Base-by-base conservation (phyloP, 37 sponge, comb jelly and placozoan genomes). In the Theonella swinhoei region DNA sequence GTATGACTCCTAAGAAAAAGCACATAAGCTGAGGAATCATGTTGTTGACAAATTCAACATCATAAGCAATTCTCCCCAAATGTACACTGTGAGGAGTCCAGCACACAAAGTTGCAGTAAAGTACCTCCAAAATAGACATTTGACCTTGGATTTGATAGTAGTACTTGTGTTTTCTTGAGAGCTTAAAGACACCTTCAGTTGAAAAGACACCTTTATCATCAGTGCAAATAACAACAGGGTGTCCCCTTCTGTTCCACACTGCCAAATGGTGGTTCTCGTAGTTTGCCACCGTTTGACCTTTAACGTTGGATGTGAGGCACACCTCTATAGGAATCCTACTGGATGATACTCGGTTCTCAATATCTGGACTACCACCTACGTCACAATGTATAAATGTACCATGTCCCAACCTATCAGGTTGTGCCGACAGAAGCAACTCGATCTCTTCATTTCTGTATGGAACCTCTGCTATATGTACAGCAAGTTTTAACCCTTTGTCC, bases 141-240 rank as follows among this genome's bases (percentile, higher is more conserved):
- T n/a, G n/a, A n/a, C n/a, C n/a, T n/a, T n/a, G n/a, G n/a, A n/a
- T n/a, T n/a, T n/a, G n/a, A n/a, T n/a, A n/a, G n/a, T n/a, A n/a
- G n/a, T n/a, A n/a, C n/a, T n/a, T n/a, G n/a, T n/a, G n/a, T n/a
- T n/a, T n/a, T n/a, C n/a, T n/a, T n/a, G n/a, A n/a, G n/a, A n/a
- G n/a, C n/a, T n/a, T n/a, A n/a, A n/a, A n/a, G n/a, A n/a, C n/a
- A n/a, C n/a, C n/a, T n/a, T n/a, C n/a, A 0, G 92, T 85, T 19
- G 76, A 31, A 68, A 94, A 94, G 14, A 94, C 77, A 26, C 95
- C 95, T 70, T 94, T 94, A 61, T 91, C 95, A 81, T 94, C 94
- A 34, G 94, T 90, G 90, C 92, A 94, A 1, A 94, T 62, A 14
- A 70, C 35, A 1, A 88, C 5, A 0, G 92, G 83, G 64, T 94